Evolutionary conservation across 2,888 invertebrate species (phyloP), one percentile per base, ranked within the genome.

Genomic region (Podotricha telesiphe): DNA sequence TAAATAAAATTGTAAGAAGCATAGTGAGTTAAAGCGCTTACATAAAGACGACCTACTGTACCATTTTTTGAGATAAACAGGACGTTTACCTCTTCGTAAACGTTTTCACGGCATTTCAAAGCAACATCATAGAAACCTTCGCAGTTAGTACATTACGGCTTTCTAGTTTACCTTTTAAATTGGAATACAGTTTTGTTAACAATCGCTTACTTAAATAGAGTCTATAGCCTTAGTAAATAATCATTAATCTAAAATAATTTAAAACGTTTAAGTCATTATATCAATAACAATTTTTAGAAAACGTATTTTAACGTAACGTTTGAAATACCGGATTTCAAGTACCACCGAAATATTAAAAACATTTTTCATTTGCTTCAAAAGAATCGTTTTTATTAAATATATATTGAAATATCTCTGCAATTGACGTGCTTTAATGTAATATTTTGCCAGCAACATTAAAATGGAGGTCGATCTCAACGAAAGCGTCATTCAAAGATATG

Each of bases 401-500:
- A 6, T 34, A 40, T 22, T 42, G 5, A 45, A 22, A 22, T 42
- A n/a, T 5, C 22, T 59, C 17, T 59, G 59, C 42, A 42, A 59
- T 45, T 59, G 59, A 45, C 22, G 11, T 59, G 0, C n/a, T 45
- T 45, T 45, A 45, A 59, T 45, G 45, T 59, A 59, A 17, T 58
- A 34, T 58, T 58, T 22, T 22, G 22, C 42, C 58, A 22, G 42
- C 8, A 62, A 62, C 37, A 62, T 62, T 62, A 50, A 62, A 62
- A 50, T 20, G 8, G 19, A 50, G 6, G 28, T 13, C 20, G 62
- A 62, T 62, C 48, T 17, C 17, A 34, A 34, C 34, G 17, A 28
- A 37, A n/a, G 19, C 48, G 62, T 62, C 62, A 48, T 62, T 48
- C 61, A 62, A 62, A 62, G 62, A 62, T 62, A 19, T 62, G 62